Evolutionary conservation across 1,140 invertebrate species (phyloP).

Genomic region (Contarinia nasturtii): DNA sequence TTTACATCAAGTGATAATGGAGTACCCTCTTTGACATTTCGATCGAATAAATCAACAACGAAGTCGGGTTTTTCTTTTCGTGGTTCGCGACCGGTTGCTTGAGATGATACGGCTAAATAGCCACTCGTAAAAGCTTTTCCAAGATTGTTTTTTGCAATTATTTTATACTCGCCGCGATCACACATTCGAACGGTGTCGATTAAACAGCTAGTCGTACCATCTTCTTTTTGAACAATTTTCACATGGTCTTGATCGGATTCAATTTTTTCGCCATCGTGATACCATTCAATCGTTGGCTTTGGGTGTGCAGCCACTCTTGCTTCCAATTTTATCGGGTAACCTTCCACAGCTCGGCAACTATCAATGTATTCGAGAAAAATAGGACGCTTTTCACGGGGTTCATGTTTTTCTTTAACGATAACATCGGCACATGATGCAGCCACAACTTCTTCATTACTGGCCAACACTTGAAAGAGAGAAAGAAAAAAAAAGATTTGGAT

Average conservation of each 20-base stretch:
- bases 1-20: background rate
- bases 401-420: no score
- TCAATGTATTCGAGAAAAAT: background rate
- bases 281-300: conserved; percentile 77
- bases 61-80: background rate
- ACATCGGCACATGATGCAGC: no score
- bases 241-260: conserved; percentile 52
- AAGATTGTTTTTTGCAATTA: conserved; percentile 62
- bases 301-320: conserved; percentile 72
- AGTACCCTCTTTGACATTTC: conserved; percentile 39
- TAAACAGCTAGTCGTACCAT: conserved; percentile 66
- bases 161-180: conserved; percentile 74
- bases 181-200: conserved; percentile 70
- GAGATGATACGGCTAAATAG: conserved; percentile 44
- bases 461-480: no score
- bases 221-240: conserved; percentile 60
- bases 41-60: conserved; percentile 28
- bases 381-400: background rate
- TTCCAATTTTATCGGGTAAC: conserved; percentile 51
- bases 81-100: conserved; percentile 40
- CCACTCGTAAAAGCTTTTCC: conserved; percentile 56
- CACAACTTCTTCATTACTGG: no score
- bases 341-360: conserved; percentile 41
- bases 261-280: conserved; percentile 68
- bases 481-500: no score